phyloP scores from a whole-genome alignment of 2,797 vertebrate genomes.

The Pseudopleuronectes americanus region DNA sequence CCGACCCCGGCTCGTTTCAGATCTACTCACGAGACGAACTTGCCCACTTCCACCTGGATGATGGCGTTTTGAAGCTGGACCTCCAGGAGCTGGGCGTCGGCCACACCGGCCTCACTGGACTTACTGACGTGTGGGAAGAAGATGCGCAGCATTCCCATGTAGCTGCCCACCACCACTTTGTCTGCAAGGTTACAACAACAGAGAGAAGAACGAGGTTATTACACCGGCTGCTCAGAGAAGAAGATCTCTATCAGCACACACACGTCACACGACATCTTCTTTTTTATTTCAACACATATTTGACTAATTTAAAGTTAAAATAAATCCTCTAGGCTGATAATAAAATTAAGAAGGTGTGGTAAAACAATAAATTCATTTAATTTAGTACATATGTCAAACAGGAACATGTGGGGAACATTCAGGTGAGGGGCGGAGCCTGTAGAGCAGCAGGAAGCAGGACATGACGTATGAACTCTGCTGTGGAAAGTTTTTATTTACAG shows the following conservation, averaged over 20 bases:
- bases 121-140: conserved; percentile 88
- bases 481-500: too few relatives aligned
- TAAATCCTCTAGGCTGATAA: not conserved
- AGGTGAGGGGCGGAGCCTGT: too few relatives aligned
- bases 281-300: not conserved
- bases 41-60: conserved; percentile 94
- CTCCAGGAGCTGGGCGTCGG: conserved; percentile 92
- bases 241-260: not conserved
- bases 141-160: conserved; percentile 92
- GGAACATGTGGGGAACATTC: too few relatives aligned
- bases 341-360: too few relatives aligned
- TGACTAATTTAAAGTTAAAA: not conserved
- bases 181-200: conserved; percentile 78
- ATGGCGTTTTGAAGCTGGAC: conserved; percentile 90
- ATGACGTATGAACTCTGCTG: too few relatives aligned
- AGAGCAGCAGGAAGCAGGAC: too few relatives aligned
- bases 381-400: too few relatives aligned
- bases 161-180: conserved; percentile 96
- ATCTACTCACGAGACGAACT: conserved; percentile 97
- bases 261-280: too few relatives aligned
- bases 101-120: conserved; percentile 79
- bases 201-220: not conserved
- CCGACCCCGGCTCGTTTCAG: not conserved
- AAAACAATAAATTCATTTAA: too few relatives aligned
- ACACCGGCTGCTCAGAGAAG: not conserved